phyloP scores from a whole-genome alignment of 2,797 vertebrate genomes.

The Limnodromus scolopaceus region DNA sequence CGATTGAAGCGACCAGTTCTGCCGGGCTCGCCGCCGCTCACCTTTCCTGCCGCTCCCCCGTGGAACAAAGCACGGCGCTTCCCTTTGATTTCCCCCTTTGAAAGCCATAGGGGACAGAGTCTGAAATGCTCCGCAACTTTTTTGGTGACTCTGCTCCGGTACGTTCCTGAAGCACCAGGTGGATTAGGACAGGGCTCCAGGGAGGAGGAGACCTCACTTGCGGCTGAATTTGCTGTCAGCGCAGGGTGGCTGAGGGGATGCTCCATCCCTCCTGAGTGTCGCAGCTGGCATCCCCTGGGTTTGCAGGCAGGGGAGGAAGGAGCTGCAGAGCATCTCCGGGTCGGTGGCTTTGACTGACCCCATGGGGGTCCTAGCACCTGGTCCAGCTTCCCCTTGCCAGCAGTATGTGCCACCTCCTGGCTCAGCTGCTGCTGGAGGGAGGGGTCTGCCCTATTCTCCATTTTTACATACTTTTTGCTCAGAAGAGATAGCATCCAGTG shows the following conservation, averaged over 20 bases:
- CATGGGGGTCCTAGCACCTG: neutral
- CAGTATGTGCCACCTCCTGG: fast-evolving
- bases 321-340: neutral
- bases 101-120: conserved; percentile 27
- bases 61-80: conserved; percentile 51
- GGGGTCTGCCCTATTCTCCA: neutral
- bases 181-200: neutral
- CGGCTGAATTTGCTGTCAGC: fast-evolving
- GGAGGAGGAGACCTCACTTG: neutral
- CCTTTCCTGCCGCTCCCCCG: conserved; percentile 14
- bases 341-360: fast-evolving
- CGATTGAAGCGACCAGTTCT: conserved; percentile 39
- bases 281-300: fast-evolving
- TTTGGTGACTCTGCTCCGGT: neutral
- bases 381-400: neutral
- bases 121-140: neutral
- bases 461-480: neutral
- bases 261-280: neutral
- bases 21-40: neutral
- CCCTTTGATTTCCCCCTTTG: conserved; percentile 56
- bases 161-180: neutral
- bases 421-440: neutral
- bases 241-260: fast-evolving
- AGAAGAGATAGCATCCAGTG: neutral
- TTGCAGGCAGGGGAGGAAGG: neutral